A percentile compares a stretch with the other conserved stretches of the same genome.
Evolutionary conservation across 2,888 invertebrate genomes (phyloP).

Genomic region (Cordylochernes scorpioides): DNA sequence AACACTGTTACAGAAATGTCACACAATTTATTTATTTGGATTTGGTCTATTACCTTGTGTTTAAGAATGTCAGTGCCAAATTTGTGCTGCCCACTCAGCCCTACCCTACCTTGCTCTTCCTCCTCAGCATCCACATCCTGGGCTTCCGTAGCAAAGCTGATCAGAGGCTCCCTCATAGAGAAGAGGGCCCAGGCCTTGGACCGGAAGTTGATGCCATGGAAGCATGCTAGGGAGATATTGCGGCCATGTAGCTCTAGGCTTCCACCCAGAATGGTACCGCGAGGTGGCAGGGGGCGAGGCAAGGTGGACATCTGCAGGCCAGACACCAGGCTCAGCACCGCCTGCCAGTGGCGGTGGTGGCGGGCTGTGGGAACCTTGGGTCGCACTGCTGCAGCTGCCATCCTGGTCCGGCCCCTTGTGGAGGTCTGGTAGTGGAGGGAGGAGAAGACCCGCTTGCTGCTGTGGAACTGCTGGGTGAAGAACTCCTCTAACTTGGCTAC

Average conservation of each 20-base stretch:
- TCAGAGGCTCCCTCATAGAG: constrained; percentile 67
- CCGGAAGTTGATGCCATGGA: constrained; percentile 88
- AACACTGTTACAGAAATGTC: too few relatives aligned
- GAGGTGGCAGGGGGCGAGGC: constrained; percentile 22
- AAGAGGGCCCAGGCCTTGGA: constrained; percentile 88
- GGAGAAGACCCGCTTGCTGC: constrained; percentile 68
- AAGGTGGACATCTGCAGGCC: constrained; percentile 40
- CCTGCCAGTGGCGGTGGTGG: constrained; percentile 86
- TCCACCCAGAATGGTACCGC: constrained; percentile 63
- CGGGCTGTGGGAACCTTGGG: too few relatives aligned
- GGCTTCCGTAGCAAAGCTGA: constrained; percentile 74
- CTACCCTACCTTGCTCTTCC: constrained; percentile 7
- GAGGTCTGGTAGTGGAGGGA: constrained; percentile 25
- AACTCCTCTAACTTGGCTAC: constrained; percentile 86
- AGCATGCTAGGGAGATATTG: constrained; percentile 79
- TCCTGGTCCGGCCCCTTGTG: constrained; percentile 11
- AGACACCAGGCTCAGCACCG: constrained; percentile 49
- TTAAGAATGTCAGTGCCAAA: too few relatives aligned
- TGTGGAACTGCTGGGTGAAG: constrained; percentile 89
- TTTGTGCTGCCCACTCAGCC: too few relatives aligned
- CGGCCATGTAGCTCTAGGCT: constrained; percentile 37
- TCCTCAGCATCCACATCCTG: constrained; percentile 32
- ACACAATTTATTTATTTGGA: too few relatives aligned
- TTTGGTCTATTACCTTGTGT: too few relatives aligned
- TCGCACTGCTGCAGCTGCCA: too few relatives aligned